Evolutionary conservation across 2,113 vertebrate genomes (phyloP).

Genomic region (Ctenodactylus gundi): DNA sequence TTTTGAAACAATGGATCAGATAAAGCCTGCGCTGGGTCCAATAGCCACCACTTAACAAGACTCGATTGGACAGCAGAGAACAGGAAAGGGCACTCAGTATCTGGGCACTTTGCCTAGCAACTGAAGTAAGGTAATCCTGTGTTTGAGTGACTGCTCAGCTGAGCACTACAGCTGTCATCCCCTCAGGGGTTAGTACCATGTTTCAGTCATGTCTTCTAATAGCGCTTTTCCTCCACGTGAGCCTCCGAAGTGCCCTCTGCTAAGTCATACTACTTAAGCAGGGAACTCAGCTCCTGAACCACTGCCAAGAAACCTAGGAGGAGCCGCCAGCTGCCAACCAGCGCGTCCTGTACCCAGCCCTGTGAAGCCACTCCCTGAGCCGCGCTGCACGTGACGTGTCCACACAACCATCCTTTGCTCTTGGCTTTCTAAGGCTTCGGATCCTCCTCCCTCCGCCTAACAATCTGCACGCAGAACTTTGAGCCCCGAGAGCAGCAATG

Average conservation of each 20-base stretch:
- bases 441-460: background rate
- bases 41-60: background rate
- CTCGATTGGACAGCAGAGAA: background rate
- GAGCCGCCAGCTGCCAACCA: background rate
- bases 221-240: background rate
- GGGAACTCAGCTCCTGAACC: background rate
- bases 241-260: background rate
- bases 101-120: background rate
- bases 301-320: background rate
- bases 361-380: fast-evolving
- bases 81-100: background rate
- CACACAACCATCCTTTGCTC: fast-evolving
- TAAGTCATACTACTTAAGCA: background rate
- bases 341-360: fast-evolving
- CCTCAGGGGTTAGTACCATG: background rate
- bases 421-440: background rate
- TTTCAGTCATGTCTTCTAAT: background rate
- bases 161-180: background rate
- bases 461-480: background rate
- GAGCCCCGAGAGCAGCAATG: too few species aligned
- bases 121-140: background rate
- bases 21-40: background rate
- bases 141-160: background rate
- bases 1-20: constrained; percentile 9
- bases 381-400: background rate